Evolutionary conservation across 1,140 invertebrate species (phyloP).

Genomic region (Diploscapter pachys): DNA sequence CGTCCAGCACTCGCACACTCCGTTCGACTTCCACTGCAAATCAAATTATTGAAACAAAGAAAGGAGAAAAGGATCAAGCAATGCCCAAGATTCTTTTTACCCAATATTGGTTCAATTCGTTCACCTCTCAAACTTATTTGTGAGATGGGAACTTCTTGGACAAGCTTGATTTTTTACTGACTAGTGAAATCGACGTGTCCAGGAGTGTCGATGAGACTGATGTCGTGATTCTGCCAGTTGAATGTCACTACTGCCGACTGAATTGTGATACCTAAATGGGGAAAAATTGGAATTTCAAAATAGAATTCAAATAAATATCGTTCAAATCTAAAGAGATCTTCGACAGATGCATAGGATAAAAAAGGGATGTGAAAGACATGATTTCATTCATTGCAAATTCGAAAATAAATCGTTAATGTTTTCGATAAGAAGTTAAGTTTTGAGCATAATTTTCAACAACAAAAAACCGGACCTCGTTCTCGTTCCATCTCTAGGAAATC

Average conservation of each 20-base stretch:
- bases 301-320: slow-evolving; percentile 1
- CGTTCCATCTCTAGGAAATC: slow-evolving; percentile 56
- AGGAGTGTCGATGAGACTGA: slow-evolving; percentile 95
- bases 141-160: not conserved
- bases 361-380: too few relatives aligned
- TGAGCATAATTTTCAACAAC: too few relatives aligned
- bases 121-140: too few relatives aligned
- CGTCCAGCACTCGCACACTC: slow-evolving; percentile 84
- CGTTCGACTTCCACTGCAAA: slow-evolving; percentile 83
- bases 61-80: too few relatives aligned
- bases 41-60: too few relatives aligned
- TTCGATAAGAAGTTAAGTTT: too few relatives aligned
- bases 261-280: slow-evolving; percentile 72
- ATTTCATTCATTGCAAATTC: too few relatives aligned
- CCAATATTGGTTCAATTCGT: too few relatives aligned
- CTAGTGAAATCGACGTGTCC: slow-evolving; percentile 70
- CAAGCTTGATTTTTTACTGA: not conserved
- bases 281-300: too few relatives aligned
- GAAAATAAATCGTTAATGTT: too few relatives aligned
- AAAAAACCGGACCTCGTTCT: slow-evolving; percentile 44
- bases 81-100: too few relatives aligned
- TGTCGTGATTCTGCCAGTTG: slow-evolving; percentile 76
- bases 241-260: slow-evolving; percentile 88
- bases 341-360: too few relatives aligned
- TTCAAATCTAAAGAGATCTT: not conserved